Evolutionary conservation across 1,140 invertebrate species (phyloP).

Genomic region (Drosophila nigromelanica): DNA sequence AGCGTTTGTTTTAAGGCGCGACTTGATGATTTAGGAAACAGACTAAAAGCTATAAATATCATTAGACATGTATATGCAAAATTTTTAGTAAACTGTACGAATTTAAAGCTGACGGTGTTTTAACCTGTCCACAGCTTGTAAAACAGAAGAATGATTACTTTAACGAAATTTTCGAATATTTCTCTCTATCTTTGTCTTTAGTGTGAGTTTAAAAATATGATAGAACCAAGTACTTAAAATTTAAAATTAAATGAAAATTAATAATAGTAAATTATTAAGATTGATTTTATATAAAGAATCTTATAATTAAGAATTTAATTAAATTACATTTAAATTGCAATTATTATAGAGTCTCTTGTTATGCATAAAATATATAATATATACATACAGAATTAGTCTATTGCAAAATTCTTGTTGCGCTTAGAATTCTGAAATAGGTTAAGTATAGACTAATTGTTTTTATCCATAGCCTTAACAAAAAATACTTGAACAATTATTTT

Average conservation of each 20-base stretch:
- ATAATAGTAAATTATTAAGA: no score
- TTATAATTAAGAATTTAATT: no score
- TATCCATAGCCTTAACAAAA: no score
- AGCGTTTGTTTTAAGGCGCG: slow-evolving; percentile 38
- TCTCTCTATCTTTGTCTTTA: background rate
- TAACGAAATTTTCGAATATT: background rate
- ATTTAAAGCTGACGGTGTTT: background rate
- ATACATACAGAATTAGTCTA: no score
- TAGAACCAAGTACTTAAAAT: background rate
- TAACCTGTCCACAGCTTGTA: slow-evolving; percentile 4
- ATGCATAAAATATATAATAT: no score
- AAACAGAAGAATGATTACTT: background rate
- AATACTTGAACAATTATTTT: background rate
- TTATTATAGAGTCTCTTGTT: no score
- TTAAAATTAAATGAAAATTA: background rate
- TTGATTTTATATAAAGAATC: no score
- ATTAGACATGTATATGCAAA: slow-evolving; percentile 21
- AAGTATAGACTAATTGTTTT: no score
- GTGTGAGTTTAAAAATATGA: background rate
- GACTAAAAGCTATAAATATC: slow-evolving; percentile 26
- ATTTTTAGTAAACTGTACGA: background rate
- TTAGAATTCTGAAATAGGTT: no score
- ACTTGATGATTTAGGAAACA: slow-evolving; percentile 31
- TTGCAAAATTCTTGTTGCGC: no score
- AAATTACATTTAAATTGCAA: no score